Conservation (phyloP, 1,140 invertebrate species). For the Protaetia brevitarsis region DNA sequence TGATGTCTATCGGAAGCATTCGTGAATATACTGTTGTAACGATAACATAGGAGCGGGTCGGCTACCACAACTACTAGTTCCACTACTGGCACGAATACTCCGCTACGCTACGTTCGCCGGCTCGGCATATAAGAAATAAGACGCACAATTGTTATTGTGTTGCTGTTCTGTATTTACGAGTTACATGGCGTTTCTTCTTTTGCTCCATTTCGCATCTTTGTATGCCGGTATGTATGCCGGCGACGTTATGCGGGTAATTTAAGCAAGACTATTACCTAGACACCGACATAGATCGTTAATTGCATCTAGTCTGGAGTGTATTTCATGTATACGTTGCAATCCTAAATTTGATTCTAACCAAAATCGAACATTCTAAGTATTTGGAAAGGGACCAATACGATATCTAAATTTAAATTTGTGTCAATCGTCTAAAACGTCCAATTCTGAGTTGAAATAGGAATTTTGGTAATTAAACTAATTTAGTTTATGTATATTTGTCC, state of each 20-base stretch:
- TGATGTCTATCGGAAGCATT: constrained; percentile 35
- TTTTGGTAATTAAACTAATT: no score
- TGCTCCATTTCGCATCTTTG: neutral
- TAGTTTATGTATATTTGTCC: no score
- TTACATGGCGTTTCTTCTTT: neutral
- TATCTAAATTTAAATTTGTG: no score
- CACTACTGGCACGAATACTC: neutral
- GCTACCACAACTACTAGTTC: constrained; percentile 10
- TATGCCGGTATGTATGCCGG: neutral
- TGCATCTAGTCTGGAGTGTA: neutral
- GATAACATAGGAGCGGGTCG: neutral
- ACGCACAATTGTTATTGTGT: constrained; percentile 1
- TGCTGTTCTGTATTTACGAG: neutral
- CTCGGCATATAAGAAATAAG: neutral
- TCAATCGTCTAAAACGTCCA: no score
- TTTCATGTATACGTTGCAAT: no score
- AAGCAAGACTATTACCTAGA: neutral
- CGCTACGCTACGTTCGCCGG: neutral
- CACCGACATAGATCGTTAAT: neutral
- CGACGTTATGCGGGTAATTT: constrained; percentile 10
- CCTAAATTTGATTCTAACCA: no score
- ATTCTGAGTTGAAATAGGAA: no score
- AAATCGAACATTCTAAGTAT: no score
- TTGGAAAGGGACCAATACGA: no score
- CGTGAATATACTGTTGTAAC: constrained; percentile 20